Base-by-base conservation (phyloP, 2,888 invertebrate genomes). In the Drosophila cognata region DNA sequence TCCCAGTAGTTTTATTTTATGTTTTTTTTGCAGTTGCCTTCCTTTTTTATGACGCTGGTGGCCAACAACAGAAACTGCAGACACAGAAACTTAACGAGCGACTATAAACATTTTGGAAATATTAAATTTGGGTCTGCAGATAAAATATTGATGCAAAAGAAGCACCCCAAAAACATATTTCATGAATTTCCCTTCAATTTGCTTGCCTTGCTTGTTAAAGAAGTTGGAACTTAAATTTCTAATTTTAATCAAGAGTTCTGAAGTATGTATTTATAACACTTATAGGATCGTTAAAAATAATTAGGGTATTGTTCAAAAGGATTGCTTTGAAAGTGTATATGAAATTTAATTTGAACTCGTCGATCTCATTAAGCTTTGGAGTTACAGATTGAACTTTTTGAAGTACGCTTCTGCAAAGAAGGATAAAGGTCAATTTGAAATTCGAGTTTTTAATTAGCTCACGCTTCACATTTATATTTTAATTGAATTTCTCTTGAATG, bases 1-100 rank as follows among this genome's bases (percentile, higher is more conserved):
- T 58, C 57, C 28, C 65, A 62, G 71, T 79, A 79, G 76, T 46
- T 72, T 60, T 57, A 62, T 81, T 73, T 61, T 38, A 18, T 38
- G 2, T 62, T 62, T 73, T 73, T 65, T 75, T 70, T 70, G 56
- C 71, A 78, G 62, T 68, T 67, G 61, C 63, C 51, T 67, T 58
- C 53, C 53, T 48, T 38, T 62, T 71, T 75, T 71, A 67, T 79
- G 64, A 53, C 46, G 62, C 72, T 68, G 50, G 33, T 57, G 77
- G 77, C 68, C 5, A 67, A 50, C 48, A 60, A 18, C 46, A 63
- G 43, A 33, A 63, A 46, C 36, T 41, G 18, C 58, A 53, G 36
- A 38, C 16, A 16, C 31, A n/a, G n/a, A 74, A 65, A 21, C 66
- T 61, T 67, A 71, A 75, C 76, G 66, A 71, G 63, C 51, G 57